Base-by-base conservation (phyloP, 2,113 vertebrate species). In the Nothocercus julius region DNA sequence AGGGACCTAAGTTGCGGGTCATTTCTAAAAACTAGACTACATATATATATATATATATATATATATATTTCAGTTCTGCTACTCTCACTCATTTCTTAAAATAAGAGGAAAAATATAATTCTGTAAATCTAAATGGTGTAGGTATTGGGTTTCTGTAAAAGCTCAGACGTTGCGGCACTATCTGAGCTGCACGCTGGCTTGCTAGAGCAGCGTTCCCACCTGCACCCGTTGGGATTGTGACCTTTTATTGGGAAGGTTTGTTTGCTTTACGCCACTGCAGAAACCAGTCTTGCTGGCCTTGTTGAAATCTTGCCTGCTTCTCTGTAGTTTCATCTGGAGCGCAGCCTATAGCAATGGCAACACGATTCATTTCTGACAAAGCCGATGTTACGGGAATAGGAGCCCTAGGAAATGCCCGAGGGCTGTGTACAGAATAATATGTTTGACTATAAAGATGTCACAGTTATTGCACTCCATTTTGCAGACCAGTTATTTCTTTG, bases 401-500 rank as follows among this genome's bases (percentile, higher is more conserved):
- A 74, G 78, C 91, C 70, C 36, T 74, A 45, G 82, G 87, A 91
- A 59, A 66, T 3, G 7, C 91, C 81, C 53, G 53, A 87, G 66
- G 42, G 36, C 67, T 87, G 75, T 70, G 53, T 73, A 49, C 40
- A 30, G 85, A 47, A 56, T 38, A 9, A 44, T 53, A 3, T n/a
- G 20, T 80, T 56, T 73, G 58, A 73, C 78, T 69, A 58, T n/a
- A 73, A 73, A 66, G 59, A 63, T 91, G 87, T 91, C 82, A 36
- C 20, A 16, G 56, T 53, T 66, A 89, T 63, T 70, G 54, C 16
- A 19, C 49, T 85, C 49, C 9, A 0, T 59, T 80, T 82, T 9
- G 27, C 68, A 92, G 62, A 21, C 47, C 40, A 54, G 53, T 70
- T 89, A 85, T 93, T 94, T 87, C 36, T 92, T 91, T 91, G 91